Base-by-base conservation (phyloP, 1,140 invertebrate species). In the Nasonia longicornis region DNA sequence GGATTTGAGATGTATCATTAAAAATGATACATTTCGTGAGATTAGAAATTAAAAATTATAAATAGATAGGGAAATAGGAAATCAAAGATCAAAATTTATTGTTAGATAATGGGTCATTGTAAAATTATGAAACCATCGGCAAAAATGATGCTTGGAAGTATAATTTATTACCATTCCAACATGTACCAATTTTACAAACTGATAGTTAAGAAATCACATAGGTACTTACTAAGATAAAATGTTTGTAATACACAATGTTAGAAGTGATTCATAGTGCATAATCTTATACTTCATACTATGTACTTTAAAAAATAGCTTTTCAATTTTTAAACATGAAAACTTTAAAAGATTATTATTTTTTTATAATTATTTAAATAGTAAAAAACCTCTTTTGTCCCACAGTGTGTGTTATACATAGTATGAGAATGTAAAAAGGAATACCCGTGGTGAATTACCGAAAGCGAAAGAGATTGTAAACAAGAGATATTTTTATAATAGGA, bases 401-500 rank as follows among this genome's bases (percentile, higher is more conserved):
- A 64, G 35, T 26, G 70, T 20, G 35, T 26, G 52, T 20, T 70
- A 70, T 78, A 77, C 26, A 74, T 74, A 58, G 45, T 66, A 75
- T 22, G 45, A 48, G 31, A 66, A 45, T 80, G 78, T 74, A 73
- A 74, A 66, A 63, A 71, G n/a, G 71, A 58, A 67, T 29, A 52
- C 10, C 63, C 69, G 16, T 79, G 71, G 66, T 48, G 31, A 63
- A 58, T 69, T 63, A 58, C 72, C 58, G 29, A n/a, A 73, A n/a
- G 26, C 64, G 3, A 48, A 77, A 35, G 26, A 38, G 35, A 22
- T 72, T 72, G 64, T 75, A 70, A 48, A 71, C 69, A 31, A 66
- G n/a, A 77, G 29, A 73, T 77, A 73, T 82, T 82, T 82, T 77
- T 82, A 66, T 77, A 71, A 58, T 35, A 38, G 31, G 73, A 67